Conservation (phyloP, 2,888 invertebrate species). For the Dorcus hopei region DNA sequence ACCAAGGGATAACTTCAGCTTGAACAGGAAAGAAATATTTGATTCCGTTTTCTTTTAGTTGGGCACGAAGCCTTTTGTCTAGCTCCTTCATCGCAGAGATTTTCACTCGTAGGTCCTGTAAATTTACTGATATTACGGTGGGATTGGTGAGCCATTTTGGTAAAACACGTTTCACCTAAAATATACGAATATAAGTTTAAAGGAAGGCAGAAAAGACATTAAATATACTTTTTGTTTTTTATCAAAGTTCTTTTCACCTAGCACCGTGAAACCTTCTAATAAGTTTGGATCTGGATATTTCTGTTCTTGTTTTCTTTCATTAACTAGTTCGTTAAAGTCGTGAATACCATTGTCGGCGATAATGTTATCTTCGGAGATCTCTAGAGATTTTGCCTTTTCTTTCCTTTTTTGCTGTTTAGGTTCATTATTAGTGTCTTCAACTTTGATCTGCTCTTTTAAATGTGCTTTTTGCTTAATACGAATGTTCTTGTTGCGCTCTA, state of each 20-base stretch:
- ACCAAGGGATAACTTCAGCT: slow-evolving; percentile 71
- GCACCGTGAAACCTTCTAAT: slow-evolving; percentile 60
- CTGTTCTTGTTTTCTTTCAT: slow-evolving; percentile 18
- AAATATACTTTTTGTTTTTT: slow-evolving; percentile 54
- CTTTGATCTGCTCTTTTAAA: slow-evolving; percentile 14
- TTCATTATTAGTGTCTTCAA: slow-evolving; percentile 32
- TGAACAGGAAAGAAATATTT: slow-evolving; percentile 83
- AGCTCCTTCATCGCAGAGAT: slow-evolving; percentile 61
- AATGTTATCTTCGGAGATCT: background rate
- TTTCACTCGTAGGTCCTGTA: slow-evolving; percentile 56
- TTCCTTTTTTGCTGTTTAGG: slow-evolving; percentile 26
- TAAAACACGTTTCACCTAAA: slow-evolving; percentile 70
- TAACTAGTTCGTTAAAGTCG: slow-evolving; percentile 25
- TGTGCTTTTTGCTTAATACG: slow-evolving; percentile 29
- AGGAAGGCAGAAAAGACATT: slow-evolving; percentile 1
- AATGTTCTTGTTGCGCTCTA: slow-evolving; percentile 56
- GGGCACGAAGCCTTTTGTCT: slow-evolving; percentile 60
- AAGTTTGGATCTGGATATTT: slow-evolving; percentile 21
- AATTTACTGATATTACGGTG: slow-evolving; percentile 69
- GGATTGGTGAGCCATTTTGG: slow-evolving; percentile 88
- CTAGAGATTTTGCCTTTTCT: background rate
- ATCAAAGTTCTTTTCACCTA: slow-evolving; percentile 62
- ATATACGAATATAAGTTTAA: slow-evolving; percentile 25
- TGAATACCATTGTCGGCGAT: background rate
- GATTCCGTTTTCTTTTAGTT: slow-evolving; percentile 68